phyloP scores from a whole-genome alignment of 2,797 vertebrate species.

The Graptemys geographica region DNA sequence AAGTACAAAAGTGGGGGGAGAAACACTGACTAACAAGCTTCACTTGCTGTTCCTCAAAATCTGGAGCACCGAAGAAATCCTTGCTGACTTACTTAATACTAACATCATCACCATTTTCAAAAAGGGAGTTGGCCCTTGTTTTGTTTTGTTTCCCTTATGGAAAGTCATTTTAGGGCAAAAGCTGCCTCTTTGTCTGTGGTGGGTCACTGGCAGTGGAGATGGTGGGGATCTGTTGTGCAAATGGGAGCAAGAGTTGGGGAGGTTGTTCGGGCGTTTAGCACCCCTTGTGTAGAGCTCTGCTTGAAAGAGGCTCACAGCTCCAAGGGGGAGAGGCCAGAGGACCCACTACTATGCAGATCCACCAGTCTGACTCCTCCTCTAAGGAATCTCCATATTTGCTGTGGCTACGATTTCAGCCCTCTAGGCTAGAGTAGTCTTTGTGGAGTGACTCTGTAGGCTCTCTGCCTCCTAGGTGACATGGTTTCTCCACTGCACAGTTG shows the following conservation, averaged over 20 bases:
- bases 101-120: too few species aligned
- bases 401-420: accelerated
- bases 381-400: neutral
- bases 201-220: neutral
- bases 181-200: neutral
- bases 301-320: neutral
- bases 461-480: neutral
- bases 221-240: neutral
- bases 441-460: neutral
- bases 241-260: neutral
- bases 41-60: too few species aligned
- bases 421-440: neutral
- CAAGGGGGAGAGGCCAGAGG: neutral
- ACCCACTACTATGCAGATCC: neutral
- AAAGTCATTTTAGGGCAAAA: neutral
- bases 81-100: too few species aligned
- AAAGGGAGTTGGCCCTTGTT: too few species aligned
- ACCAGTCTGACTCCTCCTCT: neutral
- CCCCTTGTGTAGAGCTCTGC: neutral
- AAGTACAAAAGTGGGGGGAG: too few species aligned
- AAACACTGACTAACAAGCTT: too few species aligned
- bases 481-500: neutral
- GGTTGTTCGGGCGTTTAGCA: neutral
- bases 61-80: too few species aligned
- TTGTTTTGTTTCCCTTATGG: accelerated